Evolutionary conservation across 1,140 invertebrate genomes (phyloP), one percentile per base, ranked within the genome.

Genomic region (Drosophila albomicans): DNA sequence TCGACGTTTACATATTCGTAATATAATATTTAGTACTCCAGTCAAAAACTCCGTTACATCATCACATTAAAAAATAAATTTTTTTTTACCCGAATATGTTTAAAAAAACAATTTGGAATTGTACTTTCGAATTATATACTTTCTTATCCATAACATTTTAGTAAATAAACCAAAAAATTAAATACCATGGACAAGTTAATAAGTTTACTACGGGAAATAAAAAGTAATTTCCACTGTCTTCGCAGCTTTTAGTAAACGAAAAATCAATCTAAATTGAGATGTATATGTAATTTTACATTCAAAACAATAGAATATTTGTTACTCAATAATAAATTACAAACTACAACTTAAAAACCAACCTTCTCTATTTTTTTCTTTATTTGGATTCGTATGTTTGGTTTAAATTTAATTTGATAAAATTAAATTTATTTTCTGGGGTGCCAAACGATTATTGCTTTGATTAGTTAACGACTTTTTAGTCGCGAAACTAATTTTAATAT

Each of bases 251-350:
- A 43, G 41, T 13, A 43, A 43, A n/a, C n/a, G 11, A 43, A 43
- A 43, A 13, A 43, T 43, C 41, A 54, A 52, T 52, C 15, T 8
- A 49, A 11, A 11, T 25, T 25, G 10, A 30, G 8, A 35, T 32
- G 30, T 54, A 54, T 35, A 15, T 54, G 13, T 35, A 35, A 54
- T 54, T 54, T 54, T 32, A 13, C n/a, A 15, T 54, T 35, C 30
- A 35, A 6, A 32, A 54, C 51, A 15, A 32, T 49, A 49, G 48
- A n/a, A 25, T 28, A 10, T 49, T 49, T 49, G 8, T 49, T 49
- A 54, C 32, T 13, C n/a, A 54, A 54, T 25, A 63, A 63, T 63
- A 63, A 63, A 63, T 11, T 28, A 32, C 2, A 54, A 15, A 54
- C 4, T 30, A 46, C n/a, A 51, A 63, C 10, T 38, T 38, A 28